Evolutionary conservation across 2,113 vertebrate species (phyloP).

Genomic region (Stercorarius parasiticus): DNA sequence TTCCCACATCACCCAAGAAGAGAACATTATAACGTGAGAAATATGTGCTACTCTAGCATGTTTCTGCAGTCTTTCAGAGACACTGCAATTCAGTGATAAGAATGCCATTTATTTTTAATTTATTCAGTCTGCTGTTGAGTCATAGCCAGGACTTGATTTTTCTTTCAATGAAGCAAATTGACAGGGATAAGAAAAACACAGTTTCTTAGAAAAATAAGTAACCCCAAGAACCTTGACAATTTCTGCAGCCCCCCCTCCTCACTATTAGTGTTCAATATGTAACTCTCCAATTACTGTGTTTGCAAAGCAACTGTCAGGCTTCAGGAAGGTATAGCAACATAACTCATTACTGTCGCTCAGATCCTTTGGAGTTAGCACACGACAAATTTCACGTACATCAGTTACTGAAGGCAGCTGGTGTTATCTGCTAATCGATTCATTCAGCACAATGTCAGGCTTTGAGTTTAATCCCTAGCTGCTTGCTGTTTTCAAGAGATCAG

Average conservation of each 20-base stretch:
- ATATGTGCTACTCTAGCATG: neutral
- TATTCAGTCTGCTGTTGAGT: slow-evolving; percentile 12
- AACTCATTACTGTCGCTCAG: slow-evolving; percentile 34
- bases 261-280: neutral
- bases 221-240: neutral
- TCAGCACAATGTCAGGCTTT: neutral
- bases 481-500: neutral
- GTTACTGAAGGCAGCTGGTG: neutral
- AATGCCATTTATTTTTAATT: slow-evolving; percentile 15
- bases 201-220: neutral
- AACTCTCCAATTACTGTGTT: neutral
- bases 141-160: neutral
- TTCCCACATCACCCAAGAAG: neutral
- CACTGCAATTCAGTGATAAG: slow-evolving; percentile 10
- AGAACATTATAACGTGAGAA: neutral
- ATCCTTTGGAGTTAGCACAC: neutral
- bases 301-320: slow-evolving; percentile 21
- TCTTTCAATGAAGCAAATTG: neutral
- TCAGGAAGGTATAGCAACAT: neutral
- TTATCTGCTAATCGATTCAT: slow-evolving; percentile 8
- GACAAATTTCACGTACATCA: neutral
- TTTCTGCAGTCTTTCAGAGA: neutral
- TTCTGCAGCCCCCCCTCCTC: neutral
- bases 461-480: neutral
- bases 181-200: neutral